These are phyloP conservation scores for Charaxes varanes DNA, from an alignment of 1,140 invertebrate genomes.

Conservation along the genomic window DNA sequence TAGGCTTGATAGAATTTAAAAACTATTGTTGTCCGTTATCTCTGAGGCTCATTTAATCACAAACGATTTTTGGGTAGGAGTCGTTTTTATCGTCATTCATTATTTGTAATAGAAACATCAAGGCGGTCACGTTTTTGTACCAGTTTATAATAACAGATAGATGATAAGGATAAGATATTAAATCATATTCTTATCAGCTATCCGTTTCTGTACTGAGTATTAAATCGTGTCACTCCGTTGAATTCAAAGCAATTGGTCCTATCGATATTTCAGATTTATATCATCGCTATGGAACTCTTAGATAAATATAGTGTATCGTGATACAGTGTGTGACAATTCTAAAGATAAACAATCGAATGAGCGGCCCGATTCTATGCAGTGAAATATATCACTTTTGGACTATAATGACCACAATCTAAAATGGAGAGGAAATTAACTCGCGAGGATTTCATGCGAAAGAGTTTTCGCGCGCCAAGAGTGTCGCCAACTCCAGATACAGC, in stretches of 20 bases:
- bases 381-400: slow-evolving; percentile 10
- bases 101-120: too few relatives aligned
- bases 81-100: too few relatives aligned
- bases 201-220: slow-evolving; percentile 1
- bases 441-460: slow-evolving; percentile 71
- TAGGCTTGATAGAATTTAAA: too few relatives aligned
- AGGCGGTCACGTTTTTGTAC: slow-evolving; percentile 8
- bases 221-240: background rate
- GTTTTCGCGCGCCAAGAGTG: slow-evolving; percentile 56
- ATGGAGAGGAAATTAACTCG: slow-evolving; percentile 71
- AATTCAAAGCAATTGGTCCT: slow-evolving; percentile 7
- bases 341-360: slow-evolving; percentile 17
- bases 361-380: slow-evolving; percentile 12
- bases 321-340: slow-evolving; percentile 16
- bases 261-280: slow-evolving; percentile 19
- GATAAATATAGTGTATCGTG: slow-evolving; percentile 18
- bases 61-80: too few relatives aligned
- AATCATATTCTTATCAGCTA: slow-evolving; percentile 1
- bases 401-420: slow-evolving; percentile 34
- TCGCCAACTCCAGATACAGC: slow-evolving; percentile 45
- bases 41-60: too few relatives aligned
- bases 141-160: too few relatives aligned
- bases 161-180: too few relatives aligned
- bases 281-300: slow-evolving; percentile 19
- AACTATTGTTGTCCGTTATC: too few relatives aligned